Evolutionary conservation across 2,888 invertebrate species (phyloP), one percentile per base, ranked within the genome.

Genomic region (Incurvaria masculella): DNA sequence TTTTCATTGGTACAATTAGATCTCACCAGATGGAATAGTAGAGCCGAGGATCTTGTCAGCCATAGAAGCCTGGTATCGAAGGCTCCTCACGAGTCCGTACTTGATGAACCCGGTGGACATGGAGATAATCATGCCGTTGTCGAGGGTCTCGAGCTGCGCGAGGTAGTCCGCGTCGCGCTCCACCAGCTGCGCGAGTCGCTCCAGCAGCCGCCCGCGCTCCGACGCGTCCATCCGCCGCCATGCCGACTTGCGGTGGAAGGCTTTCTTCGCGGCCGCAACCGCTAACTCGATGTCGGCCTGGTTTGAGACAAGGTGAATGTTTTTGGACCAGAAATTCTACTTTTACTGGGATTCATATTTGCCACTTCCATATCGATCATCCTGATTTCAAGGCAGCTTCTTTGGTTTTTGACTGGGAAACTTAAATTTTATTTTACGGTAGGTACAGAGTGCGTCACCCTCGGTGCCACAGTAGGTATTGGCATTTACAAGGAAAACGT

Each of bases 161-260:
- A 94, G 62, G 58, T 92, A 91, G 2, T 75, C 72, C 2, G 74
- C 69, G 66, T 94, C 89, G 42, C 88, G 76, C 62, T 90, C 88
- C 8, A 94, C 76, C 1, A 93, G 75, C 66, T 91, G 89, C 1
- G 93, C 91, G 51, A 94, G 75, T 54, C 82, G 84, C 63, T 85
- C 71, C 4, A 97, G 65, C 2, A 95, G 69, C 19, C 72, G 63
- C 1, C 93, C 93, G 46, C 94, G 81, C 26, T 84, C 72, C 0
- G 91, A 89, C 1, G 94, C 92, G 68, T 94, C 91, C 82, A 90
- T 83, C 1, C 83, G 84, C 48, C 94, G 79, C 91, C 91, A 91
- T 60, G 82, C 81, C 0, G 90, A 89, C 21, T 70, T 82, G 51
- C 66, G 79, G 59, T 81, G 76, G 62, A 92, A 92, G 1, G 92